These are phyloP conservation scores for Periophthalmodon schlosseri DNA, from an alignment of 2,113 vertebrate species.

Conservation along the genomic window DNA sequence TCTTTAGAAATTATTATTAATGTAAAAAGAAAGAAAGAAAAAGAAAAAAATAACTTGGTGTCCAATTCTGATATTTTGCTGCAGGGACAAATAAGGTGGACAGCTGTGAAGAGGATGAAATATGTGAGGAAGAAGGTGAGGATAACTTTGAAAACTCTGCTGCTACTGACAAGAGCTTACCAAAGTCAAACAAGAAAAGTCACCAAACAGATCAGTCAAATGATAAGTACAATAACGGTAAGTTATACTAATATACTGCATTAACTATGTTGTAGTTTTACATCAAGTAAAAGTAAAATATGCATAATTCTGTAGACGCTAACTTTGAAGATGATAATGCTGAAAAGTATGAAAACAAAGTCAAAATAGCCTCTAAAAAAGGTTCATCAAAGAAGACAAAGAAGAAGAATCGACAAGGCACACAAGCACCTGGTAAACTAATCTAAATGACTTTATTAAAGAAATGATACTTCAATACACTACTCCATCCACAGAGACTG, in stretches of 20 bases:
- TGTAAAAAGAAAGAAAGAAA: not conserved
- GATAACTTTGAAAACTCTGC: not conserved
- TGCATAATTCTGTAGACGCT: not conserved
- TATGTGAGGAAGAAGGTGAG: not conserved
- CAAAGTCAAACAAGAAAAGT: not conserved
- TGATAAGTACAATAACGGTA: not conserved
- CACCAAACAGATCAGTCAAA: not conserved
- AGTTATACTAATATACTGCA: not conserved
- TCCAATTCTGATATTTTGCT: not conserved
- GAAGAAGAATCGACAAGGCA: not conserved
- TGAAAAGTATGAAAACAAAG: not conserved
- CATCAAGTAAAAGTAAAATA: not conserved
- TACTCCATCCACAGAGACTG: constrained; percentile 5
- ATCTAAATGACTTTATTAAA: not conserved
- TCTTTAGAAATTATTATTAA: not conserved
- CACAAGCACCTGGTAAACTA: not conserved
- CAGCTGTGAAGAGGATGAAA: not conserved
- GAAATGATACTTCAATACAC: not conserved
- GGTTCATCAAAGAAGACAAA: not conserved
- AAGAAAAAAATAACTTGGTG: not conserved
- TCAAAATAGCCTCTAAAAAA: not conserved
- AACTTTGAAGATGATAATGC: not conserved
- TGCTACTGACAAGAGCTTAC: not conserved
- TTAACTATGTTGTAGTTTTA: not conserved
- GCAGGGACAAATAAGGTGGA: not conserved